A percentile compares a stretch with the other conserved stretches of the same genome.
Conservation (phyloP, 92 coral and sea anemone genomes). For the Diadumene lineata region DNA sequence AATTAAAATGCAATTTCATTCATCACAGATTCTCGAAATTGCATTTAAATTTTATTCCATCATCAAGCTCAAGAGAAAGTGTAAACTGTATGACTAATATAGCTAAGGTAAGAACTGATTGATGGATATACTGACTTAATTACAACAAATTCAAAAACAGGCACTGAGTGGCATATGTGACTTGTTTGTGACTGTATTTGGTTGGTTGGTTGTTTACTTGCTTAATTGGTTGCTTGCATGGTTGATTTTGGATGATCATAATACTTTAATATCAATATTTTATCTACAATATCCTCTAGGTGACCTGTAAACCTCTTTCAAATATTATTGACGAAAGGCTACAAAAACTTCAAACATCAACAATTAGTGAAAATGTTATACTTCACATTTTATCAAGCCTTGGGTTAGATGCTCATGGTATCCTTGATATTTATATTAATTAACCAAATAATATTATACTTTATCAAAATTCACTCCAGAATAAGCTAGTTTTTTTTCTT, state of each 20-base stretch:
- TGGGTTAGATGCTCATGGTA: slow-evolving; percentile 88
- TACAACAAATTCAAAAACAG: background rate
- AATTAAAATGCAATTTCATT: background rate
- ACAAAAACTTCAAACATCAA: slow-evolving; percentile 59
- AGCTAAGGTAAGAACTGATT: slow-evolving; percentile 80
- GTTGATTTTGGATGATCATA: no score
- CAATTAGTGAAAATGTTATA: slow-evolving; percentile 78
- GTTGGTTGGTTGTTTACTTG: no score
- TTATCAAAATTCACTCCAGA: no score
- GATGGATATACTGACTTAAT: no score
- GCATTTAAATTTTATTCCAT: slow-evolving; percentile 69
- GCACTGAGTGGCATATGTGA: background rate
- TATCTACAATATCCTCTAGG: slow-evolving; percentile 36
- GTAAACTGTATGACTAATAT: slow-evolving; percentile 76
- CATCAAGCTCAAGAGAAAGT: slow-evolving; percentile 72
- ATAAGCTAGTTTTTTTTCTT: slow-evolving; percentile 37
- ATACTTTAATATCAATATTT: background rate
- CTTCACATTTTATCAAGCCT: slow-evolving; percentile 74
- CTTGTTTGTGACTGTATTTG: no score
- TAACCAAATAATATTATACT: no score
- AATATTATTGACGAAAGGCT: slow-evolving; percentile 75
- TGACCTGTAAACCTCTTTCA: slow-evolving; percentile 80
- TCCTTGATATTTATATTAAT: no score
- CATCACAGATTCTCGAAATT: slow-evolving; percentile 61
- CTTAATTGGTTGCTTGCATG: no score